Base-by-base conservation (phyloP, 1,140 invertebrate genomes). In the Achroia grisella region DNA sequence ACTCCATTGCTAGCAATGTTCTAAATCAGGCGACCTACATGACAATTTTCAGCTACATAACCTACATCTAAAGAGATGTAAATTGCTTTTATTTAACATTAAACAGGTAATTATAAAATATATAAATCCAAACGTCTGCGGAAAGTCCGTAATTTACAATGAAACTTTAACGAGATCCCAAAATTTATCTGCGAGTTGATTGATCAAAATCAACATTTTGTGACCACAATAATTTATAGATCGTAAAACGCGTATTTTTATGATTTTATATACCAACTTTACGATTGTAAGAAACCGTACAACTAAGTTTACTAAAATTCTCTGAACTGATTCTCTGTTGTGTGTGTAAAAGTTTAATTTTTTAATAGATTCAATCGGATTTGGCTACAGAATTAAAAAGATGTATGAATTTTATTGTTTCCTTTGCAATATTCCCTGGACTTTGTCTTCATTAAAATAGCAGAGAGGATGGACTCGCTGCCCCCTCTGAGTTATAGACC, bases 171-270 rank as follows among this genome's bases (percentile, higher is more conserved):
- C 13, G 35, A n/a, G 13, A 2, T 37, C 17, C 17, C 17, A 17
- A 37, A 37, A 37, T 37, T 37, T 37, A 37, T 37, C 35, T 37
- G 5, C 6, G 0, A 15, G 8, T 10, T 37, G 41, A 43, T 32
- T 34, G 41, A 43, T 43, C 32, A 35, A 23, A 42, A 43, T 43
- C 41, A 43, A 35, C 31, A 43, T 42, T 43, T 43, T 37, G 35
- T 32, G 15, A 31, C 32, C 10, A 23, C 30, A 11, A 31, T 43
- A 34, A 43, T 12, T 14, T 44, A 44, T 44, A 5, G 43, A n/a
- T 27, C n/a, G 8, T 44, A 44, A 44, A 44, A 37, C 8, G 1
- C 12, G 4, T n/a, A 29, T 34, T 31, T 44, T 44, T 44, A 44
- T 34, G 43, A 44, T 36, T 44, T 14, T 32, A 28, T 44, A 35